Percentiles rank a stretch among this genome's conserved stretches.
These are phyloP conservation scores for Lacanobia oleracea DNA, from an alignment of 2,888 invertebrate genomes.

Conservation along the genomic window DNA sequence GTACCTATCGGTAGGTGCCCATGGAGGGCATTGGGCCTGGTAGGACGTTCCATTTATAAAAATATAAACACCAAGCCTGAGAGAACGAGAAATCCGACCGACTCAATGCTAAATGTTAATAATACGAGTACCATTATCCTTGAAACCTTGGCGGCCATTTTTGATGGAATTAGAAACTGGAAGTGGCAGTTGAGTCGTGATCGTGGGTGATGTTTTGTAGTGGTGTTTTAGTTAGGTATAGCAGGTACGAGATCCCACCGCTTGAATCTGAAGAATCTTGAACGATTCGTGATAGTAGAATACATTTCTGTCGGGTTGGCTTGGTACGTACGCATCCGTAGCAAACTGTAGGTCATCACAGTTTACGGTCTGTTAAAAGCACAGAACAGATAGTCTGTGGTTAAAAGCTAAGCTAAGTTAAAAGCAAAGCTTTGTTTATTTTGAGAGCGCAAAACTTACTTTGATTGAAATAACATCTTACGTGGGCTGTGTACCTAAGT, in stretches of 20 bases:
- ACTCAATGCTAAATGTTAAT: slow-evolving; percentile 2
- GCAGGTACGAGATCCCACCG: too few species aligned
- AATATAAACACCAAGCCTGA: slow-evolving; percentile 2
- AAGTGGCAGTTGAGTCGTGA: not conserved
- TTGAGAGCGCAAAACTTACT: not conserved
- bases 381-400: too few species aligned
- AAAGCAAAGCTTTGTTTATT: not conserved
- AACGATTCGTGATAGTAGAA: too few species aligned
- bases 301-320: too few species aligned
- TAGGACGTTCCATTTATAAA: slow-evolving; percentile 1
- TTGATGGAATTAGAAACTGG: not conserved
- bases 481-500: not conserved
- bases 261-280: too few species aligned
- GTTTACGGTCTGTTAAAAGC: not conserved
- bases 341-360: not conserved
- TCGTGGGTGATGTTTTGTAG: not conserved
- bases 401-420: not conserved
- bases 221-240: too few species aligned
- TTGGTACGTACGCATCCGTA: too few species aligned
- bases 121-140: slow-evolving; percentile 2
- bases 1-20: not conserved
- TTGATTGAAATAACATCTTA: not conserved
- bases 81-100: not conserved
- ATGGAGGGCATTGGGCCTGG: not conserved
- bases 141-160: not conserved